A percentile compares a stretch with the other conserved stretches of the same genome.
Conservation (phyloP, 23 tunicate genomes). For the Aplidium turbinatum region DNA sequence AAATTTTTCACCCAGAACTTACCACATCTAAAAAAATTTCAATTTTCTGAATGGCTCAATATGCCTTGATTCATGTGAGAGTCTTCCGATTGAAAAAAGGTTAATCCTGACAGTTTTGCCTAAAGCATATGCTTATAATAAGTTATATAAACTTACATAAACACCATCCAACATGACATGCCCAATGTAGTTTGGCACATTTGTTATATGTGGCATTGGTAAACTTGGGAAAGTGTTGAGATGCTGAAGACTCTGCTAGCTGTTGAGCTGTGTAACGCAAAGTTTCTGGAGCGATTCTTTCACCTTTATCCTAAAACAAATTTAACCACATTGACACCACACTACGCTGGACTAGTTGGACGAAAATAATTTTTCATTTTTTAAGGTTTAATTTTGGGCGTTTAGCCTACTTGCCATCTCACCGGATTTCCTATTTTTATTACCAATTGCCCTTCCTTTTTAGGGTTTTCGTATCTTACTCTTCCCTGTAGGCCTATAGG, state of each 20-base stretch:
- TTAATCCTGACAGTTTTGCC: background rate
- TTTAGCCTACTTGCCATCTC: too few relatives aligned
- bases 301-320: background rate
- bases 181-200: conserved; percentile 85
- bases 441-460: too few relatives aligned
- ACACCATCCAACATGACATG: conserved; percentile 92
- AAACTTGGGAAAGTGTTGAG: conserved; percentile 69
- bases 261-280: conserved; percentile 61
- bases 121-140: background rate
- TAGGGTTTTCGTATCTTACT: too few relatives aligned
- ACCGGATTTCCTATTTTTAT: too few relatives aligned
- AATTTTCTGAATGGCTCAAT: too few relatives aligned
- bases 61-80: too few relatives aligned
- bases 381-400: too few relatives aligned
- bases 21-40: too few relatives aligned
- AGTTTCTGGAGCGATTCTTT: conserved; percentile 11
- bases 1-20: too few relatives aligned
- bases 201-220: conserved; percentile 16
- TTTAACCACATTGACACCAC: background rate
- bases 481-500: too few relatives aligned
- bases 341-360: background rate
- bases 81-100: too few relatives aligned
- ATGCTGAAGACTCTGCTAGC: conserved; percentile 63
- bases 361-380: background rate
- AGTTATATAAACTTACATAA: conserved; percentile 56